These are phyloP conservation scores for Lethenteron reissneri DNA, from an alignment of 2,113 vertebrate species.

Conservation along the genomic window DNA sequence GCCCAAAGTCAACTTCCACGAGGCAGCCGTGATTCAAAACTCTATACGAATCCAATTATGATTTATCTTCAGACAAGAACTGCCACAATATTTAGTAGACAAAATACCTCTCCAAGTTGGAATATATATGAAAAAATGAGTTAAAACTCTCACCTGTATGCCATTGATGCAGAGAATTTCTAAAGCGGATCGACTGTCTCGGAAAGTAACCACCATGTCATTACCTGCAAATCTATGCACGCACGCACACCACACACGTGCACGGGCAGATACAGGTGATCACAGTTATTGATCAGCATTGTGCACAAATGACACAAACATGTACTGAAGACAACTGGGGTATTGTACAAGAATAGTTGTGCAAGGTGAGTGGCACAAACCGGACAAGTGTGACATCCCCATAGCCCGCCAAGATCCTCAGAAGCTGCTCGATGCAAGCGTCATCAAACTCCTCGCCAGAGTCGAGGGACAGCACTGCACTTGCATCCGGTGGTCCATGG, in stretches of 20 bases:
- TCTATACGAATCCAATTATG: neutral
- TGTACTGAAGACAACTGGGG: neutral
- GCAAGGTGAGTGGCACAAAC: constrained; percentile 19
- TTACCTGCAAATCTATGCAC: constrained; percentile 69
- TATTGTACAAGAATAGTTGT: constrained; percentile 3
- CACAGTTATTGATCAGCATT: neutral
- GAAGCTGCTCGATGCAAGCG: constrained; percentile 64
- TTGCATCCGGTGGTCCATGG: constrained; percentile 85
- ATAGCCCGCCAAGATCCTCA: constrained; percentile 60
- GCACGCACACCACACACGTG: constrained; percentile 6
- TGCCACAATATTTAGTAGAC: constrained; percentile 7
- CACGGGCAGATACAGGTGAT: neutral
- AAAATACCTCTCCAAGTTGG: neutral
- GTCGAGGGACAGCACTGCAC: constrained; percentile 64
- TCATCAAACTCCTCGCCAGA: constrained; percentile 66
- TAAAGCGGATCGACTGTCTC: constrained; percentile 79
- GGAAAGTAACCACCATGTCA: constrained; percentile 98
- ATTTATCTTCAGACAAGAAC: neutral
- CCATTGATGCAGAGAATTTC: constrained; percentile 49
- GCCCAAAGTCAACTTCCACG: constrained; percentile 6
- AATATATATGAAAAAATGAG: neutral
- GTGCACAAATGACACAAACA: neutral
- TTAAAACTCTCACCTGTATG: constrained; percentile 39
- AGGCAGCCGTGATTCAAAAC: neutral
- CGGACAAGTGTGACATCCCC: constrained; percentile 93